phyloP scores from a whole-genome alignment of 2,888 invertebrate species.

The Andrena dorsata region DNA sequence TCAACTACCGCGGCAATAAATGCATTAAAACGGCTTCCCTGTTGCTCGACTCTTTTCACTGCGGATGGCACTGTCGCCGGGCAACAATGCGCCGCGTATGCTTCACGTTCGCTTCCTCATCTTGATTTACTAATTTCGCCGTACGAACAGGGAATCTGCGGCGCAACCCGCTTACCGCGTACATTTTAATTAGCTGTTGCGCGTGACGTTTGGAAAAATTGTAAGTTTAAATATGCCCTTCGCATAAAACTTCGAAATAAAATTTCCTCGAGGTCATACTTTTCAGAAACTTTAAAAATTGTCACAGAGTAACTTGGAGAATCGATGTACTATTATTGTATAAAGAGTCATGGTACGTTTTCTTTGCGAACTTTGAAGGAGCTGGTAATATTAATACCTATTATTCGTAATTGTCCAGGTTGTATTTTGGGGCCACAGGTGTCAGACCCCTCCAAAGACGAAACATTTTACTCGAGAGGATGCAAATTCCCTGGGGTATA shows the following conservation, averaged over 20 bases:
- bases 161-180: neutral
- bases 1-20: constrained; percentile 40
- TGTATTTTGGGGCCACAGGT: constrained; percentile 1
- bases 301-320: no score
- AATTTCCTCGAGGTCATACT: no score
- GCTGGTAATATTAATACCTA: no score
- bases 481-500: no score
- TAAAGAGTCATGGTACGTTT: no score
- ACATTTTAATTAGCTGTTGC: neutral
- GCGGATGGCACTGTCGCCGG: neutral
- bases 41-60: constrained; percentile 6
- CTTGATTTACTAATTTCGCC: neutral
- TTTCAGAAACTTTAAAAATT: no score
- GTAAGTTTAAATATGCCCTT: no score
- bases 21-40: constrained; percentile 39
- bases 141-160: neutral
- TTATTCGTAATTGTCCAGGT: constrained; percentile 29
- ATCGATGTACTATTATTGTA: no score
- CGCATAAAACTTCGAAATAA: no score
- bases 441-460: neutral
- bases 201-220: neutral
- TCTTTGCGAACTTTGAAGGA: no score
- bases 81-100: constrained; percentile 20
- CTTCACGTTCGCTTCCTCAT: neutral
- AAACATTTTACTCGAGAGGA: no score